Percentiles rank a stretch among this genome's conserved stretches.
These are phyloP conservation scores for Donacobius atricapilla DNA, from an alignment of 2,113 vertebrate species.

Conservation along the genomic window DNA sequence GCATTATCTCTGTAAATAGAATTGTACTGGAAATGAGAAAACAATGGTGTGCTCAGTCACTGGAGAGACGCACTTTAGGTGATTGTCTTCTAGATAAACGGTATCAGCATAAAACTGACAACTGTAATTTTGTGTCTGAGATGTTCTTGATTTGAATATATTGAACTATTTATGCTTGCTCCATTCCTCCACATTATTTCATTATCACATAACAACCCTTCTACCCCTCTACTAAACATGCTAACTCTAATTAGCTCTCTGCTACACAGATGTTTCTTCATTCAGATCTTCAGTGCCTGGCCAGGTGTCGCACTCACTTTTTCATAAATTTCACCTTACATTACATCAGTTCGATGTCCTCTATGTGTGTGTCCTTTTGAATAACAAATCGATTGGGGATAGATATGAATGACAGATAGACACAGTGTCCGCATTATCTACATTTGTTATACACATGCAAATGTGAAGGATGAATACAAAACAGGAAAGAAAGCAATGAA, in stretches of 20 bases:
- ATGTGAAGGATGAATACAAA: neutral
- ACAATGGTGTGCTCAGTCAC: constrained; percentile 14
- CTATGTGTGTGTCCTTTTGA: neutral
- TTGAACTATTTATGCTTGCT: constrained; percentile 23
- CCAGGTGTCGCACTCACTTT: constrained; percentile 8
- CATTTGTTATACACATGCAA: neutral
- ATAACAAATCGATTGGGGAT: neutral
- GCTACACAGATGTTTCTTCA: constrained; percentile 8
- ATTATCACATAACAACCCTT: constrained; percentile 50
- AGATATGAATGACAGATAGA: neutral
- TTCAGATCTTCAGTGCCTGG: constrained; percentile 24
- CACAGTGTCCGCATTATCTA: neutral
- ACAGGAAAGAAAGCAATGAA: neutral
- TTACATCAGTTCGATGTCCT: neutral
- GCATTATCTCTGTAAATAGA: neutral
- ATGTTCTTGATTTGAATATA: constrained; percentile 33
- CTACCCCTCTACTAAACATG: neutral
- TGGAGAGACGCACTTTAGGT: neutral
- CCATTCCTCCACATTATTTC: constrained; percentile 16
- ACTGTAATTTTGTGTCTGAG: constrained; percentile 39
- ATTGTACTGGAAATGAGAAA: constrained; percentile 47
- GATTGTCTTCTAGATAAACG: constrained; percentile 20
- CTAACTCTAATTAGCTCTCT: constrained; percentile 23
- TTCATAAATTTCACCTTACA: constrained; percentile 12
- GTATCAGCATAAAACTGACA: constrained; percentile 18